Base-by-base conservation (phyloP, 2,888 invertebrate genomes). In the Dorcus parallelipipedus region DNA sequence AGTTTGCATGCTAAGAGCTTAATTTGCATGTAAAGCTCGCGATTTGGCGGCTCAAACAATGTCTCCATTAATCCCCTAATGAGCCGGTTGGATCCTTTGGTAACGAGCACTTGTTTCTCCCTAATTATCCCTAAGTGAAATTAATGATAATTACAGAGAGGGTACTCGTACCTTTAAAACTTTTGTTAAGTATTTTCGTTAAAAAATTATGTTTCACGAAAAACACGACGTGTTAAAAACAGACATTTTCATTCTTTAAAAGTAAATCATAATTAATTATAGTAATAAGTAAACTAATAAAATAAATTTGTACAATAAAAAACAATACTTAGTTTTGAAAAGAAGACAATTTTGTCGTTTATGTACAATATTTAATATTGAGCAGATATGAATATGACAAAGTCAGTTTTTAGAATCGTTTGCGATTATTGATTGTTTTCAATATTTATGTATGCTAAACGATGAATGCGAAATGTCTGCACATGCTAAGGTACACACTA, bases 1-100 rank as follows among this genome's bases (percentile, higher is more conserved):
- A 72, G 75, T 77, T 77, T 76, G 76, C 76, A 76, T 76, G 76
- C 69, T 76, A 76, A 77, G 75, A 73, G 76, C 73, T 75, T 75
- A 75, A 77, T 77, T 77, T 76, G 73, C 77, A 77, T 77, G 75
- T 75, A 74, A 74, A 75, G 73, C 73, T 70, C 64, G 68, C 73
- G 71, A 68, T 73, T 71, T 69, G 69, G 69, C 67, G 68, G 69
- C 71, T 75, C 74, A 75, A 76, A 77, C 76, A 77, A 75, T 76
- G 76, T 76, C 75, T 76, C 75, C 75, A 76, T 76, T 76, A 78
- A 76, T 76, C 71, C 73, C 67, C 71, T 74, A 76, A 76, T 75
- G 76, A 76, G 73, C 64, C 67, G 66, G 67, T 62, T 70, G 59
- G 50, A 56, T 58, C 61, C 53, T 52, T 49, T 51, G 54, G 54